phyloP scores from a whole-genome alignment of 1,140 invertebrate species.

The Teleogryllus occipitalis region DNA sequence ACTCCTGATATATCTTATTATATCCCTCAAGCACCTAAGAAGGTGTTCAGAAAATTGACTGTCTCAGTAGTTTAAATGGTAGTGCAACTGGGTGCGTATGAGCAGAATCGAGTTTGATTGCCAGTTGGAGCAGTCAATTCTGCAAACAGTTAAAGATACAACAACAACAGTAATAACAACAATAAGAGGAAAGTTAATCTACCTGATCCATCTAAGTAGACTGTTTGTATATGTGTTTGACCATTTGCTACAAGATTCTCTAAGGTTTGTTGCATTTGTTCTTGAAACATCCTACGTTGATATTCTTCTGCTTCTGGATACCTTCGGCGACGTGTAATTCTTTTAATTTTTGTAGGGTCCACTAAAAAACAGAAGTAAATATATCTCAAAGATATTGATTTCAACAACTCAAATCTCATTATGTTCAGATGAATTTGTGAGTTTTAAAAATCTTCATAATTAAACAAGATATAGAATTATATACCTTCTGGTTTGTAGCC shows the following conservation, averaged over 20 bases:
- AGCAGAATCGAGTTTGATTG: no score
- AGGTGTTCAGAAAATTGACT: no score
- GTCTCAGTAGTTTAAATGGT: no score
- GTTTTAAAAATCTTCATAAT: neutral
- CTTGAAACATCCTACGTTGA: conserved; percentile 15
- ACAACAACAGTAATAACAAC: no score
- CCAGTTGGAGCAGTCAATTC: no score
- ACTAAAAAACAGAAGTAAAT: conserved; percentile 8
- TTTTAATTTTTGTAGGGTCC: conserved; percentile 21
- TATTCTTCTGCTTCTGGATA: conserved; percentile 23
- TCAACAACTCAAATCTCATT: no score
- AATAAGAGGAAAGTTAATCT: neutral
- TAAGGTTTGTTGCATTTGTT: conserved; percentile 21
- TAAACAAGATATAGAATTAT: neutral
- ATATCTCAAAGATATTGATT: no score
- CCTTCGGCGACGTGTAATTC: conserved; percentile 18
- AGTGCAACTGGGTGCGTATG: no score
- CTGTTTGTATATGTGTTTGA: conserved; percentile 18
- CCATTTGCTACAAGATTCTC: conserved; percentile 19
- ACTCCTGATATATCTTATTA: no score
- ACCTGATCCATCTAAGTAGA: conserved; percentile 13
- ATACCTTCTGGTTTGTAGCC: conserved; percentile 18
- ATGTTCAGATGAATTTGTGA: neutral
- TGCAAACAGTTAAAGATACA: no score
- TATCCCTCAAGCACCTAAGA: no score